phyloP scores from a whole-genome alignment of 2,797 vertebrate species.

The Pseudochaenichthys georgianus region DNA sequence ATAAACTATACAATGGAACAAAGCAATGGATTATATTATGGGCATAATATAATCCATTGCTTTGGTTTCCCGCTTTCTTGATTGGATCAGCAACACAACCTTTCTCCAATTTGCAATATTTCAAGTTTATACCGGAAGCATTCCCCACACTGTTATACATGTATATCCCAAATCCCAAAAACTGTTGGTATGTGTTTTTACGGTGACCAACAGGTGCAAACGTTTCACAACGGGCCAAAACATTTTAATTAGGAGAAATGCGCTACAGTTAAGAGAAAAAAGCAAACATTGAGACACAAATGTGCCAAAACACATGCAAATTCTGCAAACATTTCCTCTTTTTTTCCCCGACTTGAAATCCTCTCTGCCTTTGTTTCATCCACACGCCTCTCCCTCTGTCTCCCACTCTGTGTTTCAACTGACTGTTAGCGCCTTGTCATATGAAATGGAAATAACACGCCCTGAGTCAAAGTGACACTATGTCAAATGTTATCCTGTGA shows the following conservation, averaged over 20 bases:
- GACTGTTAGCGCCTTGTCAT: slow-evolving; percentile 62
- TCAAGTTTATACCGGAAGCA: background rate
- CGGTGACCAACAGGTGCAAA: no score
- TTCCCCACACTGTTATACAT: slow-evolving; percentile 15
- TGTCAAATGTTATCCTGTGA: slow-evolving; percentile 71
- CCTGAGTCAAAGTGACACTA: slow-evolving; percentile 77
- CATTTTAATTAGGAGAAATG: no score
- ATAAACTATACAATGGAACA: slow-evolving; percentile 53
- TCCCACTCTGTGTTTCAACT: slow-evolving; percentile 41
- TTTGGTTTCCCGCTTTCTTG: slow-evolving; percentile 27
- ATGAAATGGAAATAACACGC: slow-evolving; percentile 71
- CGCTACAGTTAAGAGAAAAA: no score
- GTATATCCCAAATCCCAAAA: slow-evolving; percentile 5
- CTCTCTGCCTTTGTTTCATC: slow-evolving; percentile 38
- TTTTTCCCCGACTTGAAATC: slow-evolving; percentile 50
- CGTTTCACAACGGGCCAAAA: no score
- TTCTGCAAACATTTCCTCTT: slow-evolving; percentile 37
- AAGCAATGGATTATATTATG: no score
- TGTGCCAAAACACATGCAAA: background rate
- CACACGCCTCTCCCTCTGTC: slow-evolving; percentile 26
- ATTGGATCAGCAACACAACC: slow-evolving; percentile 35
- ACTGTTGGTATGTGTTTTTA: background rate
- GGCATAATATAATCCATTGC: slow-evolving; percentile 47
- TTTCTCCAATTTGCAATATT: slow-evolving; percentile 42
- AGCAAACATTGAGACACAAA: no score